phyloP scores from a whole-genome alignment of 2,797 vertebrate genomes.

The Momotus momota region DNA sequence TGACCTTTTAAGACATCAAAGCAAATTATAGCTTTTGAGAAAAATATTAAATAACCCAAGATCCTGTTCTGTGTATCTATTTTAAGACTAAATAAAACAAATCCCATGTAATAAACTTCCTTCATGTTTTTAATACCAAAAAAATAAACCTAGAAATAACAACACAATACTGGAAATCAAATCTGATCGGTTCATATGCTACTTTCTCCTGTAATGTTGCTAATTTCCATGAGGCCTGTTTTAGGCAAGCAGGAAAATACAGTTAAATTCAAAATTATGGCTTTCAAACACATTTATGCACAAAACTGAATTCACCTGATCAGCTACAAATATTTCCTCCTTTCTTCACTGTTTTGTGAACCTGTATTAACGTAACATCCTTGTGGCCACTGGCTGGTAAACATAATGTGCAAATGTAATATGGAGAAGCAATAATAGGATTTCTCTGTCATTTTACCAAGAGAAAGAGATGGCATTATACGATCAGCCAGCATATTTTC shows the following conservation, averaged over 20 bases:
- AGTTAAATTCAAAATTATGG: background rate
- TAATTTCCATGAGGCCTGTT: background rate
- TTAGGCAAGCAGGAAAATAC: background rate
- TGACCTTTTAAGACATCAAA: slow-evolving; percentile 1
- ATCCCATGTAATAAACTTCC: background rate
- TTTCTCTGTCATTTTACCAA: background rate
- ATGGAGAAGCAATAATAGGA: background rate
- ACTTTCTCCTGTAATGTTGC: background rate
- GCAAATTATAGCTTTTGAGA: background rate
- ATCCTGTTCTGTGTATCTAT: background rate
- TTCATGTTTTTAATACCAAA: background rate
- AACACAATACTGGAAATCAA: background rate
- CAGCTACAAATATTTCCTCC: background rate
- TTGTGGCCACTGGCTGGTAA: background rate
- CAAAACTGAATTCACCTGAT: background rate
- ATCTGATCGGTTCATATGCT: background rate
- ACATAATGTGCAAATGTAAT: background rate
- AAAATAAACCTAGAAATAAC: background rate
- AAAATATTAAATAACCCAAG: background rate
- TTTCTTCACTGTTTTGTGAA: background rate
- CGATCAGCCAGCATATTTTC: background rate
- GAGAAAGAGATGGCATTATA: background rate
- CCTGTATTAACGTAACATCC: background rate
- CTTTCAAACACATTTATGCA: background rate
- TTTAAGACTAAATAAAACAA: slow-evolving; percentile 11